phyloP scores from a whole-genome alignment of 2,888 invertebrate genomes.

The Nezara viridula region DNA sequence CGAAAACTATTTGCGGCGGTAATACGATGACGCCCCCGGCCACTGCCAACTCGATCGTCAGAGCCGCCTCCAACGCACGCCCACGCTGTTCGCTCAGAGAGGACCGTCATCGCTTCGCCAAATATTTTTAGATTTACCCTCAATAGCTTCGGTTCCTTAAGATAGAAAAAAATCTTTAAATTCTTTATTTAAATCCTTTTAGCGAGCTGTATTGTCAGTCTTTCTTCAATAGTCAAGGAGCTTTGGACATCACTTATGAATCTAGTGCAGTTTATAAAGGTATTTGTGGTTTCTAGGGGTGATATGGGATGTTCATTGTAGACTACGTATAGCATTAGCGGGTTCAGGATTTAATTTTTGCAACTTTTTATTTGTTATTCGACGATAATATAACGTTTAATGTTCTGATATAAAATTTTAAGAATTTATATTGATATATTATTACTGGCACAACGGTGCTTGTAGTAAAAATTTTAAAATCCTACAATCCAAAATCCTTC shows the following conservation, averaged over 20 bases:
- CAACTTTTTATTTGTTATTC: too few species aligned
- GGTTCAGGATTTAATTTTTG: too few species aligned
- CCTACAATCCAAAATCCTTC: too few species aligned
- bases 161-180: not conserved
- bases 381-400: too few species aligned
- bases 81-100: too few species aligned
- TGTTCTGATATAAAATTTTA: too few species aligned
- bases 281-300: not conserved
- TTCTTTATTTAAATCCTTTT: not conserved
- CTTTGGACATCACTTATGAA: not conserved
- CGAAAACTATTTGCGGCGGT: not conserved
- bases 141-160: not conserved
- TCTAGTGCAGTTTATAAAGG: not conserved
- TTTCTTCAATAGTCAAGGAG: not conserved
- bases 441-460: too few species aligned
- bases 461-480: too few species aligned
- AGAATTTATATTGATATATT: too few species aligned
- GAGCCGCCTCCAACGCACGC: not conserved
- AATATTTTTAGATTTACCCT: conserved; percentile 23
- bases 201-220: not conserved
- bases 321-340: too few species aligned
- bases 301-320: not conserved
- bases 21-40: not conserved
- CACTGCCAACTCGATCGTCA: not conserved
- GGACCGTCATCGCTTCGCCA: not conserved